Evolutionary conservation across 2,888 invertebrate genomes (phyloP).

Genomic region (Drosophila demipolita): DNA sequence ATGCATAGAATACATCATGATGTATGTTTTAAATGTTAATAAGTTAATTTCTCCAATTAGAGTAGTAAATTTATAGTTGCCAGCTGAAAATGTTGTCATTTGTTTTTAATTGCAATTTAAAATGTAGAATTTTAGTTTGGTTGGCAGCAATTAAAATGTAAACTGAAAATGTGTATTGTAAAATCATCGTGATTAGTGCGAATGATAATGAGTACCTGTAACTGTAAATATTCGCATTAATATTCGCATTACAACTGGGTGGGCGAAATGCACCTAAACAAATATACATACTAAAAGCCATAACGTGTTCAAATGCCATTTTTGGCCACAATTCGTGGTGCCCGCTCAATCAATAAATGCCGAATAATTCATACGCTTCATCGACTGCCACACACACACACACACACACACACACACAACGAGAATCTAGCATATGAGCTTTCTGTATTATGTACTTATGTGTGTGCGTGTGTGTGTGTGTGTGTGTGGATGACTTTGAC

Average conservation of each 20-base stretch:
- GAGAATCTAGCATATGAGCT: slow-evolving; percentile 42
- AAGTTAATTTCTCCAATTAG: neutral
- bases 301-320: slow-evolving; percentile 27
- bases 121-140: slow-evolving; percentile 19
- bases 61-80: neutral
- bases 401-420: slow-evolving; percentile 8
- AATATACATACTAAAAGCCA: slow-evolving; percentile 31
- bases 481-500: slow-evolving; percentile 16
- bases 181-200: slow-evolving; percentile 13
- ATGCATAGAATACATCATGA: neutral
- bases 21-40: neutral
- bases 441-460: slow-evolving; percentile 19
- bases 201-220: slow-evolving; percentile 25
- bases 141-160: slow-evolving; percentile 23
- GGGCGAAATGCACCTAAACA: slow-evolving; percentile 9
- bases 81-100: neutral
- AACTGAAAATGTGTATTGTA: slow-evolving; percentile 22
- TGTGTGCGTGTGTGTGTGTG: slow-evolving; percentile 2
- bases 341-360: slow-evolving; percentile 42
- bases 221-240: slow-evolving; percentile 2
- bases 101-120: neutral
- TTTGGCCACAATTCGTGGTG: slow-evolving; percentile 21
- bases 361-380: slow-evolving; percentile 47
- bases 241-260: neutral
- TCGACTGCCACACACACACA: slow-evolving; percentile 24